These are phyloP conservation scores for Biston stratarius DNA, from an alignment of 2,888 invertebrate species.

Conservation along the genomic window DNA sequence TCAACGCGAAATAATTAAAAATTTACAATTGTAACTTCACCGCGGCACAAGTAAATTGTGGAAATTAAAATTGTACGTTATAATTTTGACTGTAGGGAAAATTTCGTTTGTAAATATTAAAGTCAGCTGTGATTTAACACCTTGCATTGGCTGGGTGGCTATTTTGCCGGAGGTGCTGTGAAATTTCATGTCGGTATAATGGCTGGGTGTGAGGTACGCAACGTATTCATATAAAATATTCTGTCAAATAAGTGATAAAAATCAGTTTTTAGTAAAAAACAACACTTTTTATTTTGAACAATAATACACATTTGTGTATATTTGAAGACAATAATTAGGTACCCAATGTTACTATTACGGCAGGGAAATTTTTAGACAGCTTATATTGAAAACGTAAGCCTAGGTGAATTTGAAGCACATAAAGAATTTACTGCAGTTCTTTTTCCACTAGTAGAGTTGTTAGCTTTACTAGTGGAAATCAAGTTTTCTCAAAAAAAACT, in stretches of 20 bases:
- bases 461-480: too few relatives aligned
- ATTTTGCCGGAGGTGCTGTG: constrained; percentile 62
- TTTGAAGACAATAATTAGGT: too few relatives aligned
- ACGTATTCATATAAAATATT: constrained; percentile 15
- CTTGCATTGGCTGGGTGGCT: constrained; percentile 65
- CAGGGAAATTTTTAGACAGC: too few relatives aligned
- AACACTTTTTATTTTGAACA: not conserved
- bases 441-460: too few relatives aligned
- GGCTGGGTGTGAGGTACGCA: constrained; percentile 27
- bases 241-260: not conserved
- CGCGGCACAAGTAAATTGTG: constrained; percentile 52
- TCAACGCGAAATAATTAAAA: constrained; percentile 54
- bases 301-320: too few relatives aligned
- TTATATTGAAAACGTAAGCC: too few relatives aligned
- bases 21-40: constrained; percentile 51
- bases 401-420: too few relatives aligned
- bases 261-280: not conserved
- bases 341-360: too few relatives aligned
- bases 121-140: constrained; percentile 70
- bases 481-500: too few relatives aligned
- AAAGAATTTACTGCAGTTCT: too few relatives aligned
- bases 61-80: constrained; percentile 62
- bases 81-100: constrained; percentile 60
- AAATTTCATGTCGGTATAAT: constrained; percentile 52
- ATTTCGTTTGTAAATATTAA: constrained; percentile 68